These are phyloP conservation scores for Hippopotamyrus pictus DNA, from an alignment of 2,797 vertebrate genomes.

Conservation along the genomic window DNA sequence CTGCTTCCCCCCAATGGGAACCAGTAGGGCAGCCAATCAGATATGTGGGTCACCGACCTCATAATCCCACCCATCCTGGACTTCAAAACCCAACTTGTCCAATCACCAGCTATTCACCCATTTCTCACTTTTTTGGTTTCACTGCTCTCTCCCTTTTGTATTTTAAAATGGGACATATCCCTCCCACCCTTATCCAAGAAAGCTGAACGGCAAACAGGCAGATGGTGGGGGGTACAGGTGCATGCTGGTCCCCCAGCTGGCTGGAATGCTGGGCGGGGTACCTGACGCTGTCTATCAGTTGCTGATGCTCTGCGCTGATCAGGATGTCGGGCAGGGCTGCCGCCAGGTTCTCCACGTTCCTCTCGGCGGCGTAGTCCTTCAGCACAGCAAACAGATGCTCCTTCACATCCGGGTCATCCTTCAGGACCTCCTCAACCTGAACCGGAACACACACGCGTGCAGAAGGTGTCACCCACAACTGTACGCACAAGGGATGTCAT, in stretches of 20 bases:
- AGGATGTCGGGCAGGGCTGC: constrained; percentile 74
- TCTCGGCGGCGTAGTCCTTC: constrained; percentile 83
- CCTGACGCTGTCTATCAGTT: constrained; percentile 89
- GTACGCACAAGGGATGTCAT: background rate
- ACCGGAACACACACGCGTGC: background rate
- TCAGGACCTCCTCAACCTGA: constrained; percentile 84
- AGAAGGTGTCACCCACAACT: background rate
- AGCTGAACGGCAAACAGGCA: background rate
- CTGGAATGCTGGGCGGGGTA: constrained; percentile 43
- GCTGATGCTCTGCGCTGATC: constrained; percentile 71
- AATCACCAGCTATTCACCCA: background rate
- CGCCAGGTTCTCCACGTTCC: constrained; percentile 81
- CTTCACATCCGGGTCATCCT: constrained; percentile 77
- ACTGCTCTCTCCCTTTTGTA: background rate
- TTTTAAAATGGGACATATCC: background rate
- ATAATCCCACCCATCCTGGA: background rate
- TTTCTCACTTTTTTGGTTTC: background rate
- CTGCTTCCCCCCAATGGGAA: background rate
- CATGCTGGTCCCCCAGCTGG: background rate
- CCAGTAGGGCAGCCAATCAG: background rate
- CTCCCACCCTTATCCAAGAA: background rate
- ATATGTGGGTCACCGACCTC: background rate
- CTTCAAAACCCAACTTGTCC: background rate
- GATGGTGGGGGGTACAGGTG: background rate
- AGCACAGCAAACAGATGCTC: constrained; percentile 79